Conservation (phyloP, 2,113 vertebrate species). For the Mixornis gularis region DNA sequence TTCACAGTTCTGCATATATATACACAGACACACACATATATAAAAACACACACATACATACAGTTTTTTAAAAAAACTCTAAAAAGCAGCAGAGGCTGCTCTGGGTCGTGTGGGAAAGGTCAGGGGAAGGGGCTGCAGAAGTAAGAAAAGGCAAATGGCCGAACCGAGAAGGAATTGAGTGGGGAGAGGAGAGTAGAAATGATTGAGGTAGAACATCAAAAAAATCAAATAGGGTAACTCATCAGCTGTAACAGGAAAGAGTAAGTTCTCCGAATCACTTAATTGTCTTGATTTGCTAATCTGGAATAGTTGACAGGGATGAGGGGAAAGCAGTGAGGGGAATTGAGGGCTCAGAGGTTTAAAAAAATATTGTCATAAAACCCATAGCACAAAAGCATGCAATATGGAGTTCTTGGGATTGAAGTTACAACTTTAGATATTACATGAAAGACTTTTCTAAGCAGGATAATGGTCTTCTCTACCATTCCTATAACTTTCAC, state of each 20-base stretch:
- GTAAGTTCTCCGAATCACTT: not conserved
- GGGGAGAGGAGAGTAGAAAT: fast-evolving
- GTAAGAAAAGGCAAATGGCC: not conserved
- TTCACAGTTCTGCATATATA: not conserved
- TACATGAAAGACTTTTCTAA: not conserved
- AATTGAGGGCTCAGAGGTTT: not conserved
- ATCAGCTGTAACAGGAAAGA: not conserved
- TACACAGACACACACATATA: fast-evolving
- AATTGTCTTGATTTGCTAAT: not conserved
- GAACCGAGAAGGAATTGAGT: not conserved
- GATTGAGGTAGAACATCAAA: not conserved
- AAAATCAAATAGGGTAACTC: not conserved
- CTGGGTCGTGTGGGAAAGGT: not conserved
- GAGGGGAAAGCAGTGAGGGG: fast-evolving
- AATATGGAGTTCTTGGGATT: not conserved
- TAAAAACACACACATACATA: not conserved
- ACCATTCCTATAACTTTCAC: not conserved
- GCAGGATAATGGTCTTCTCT: not conserved
- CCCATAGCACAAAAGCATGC: not conserved
- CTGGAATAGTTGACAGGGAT: not conserved
- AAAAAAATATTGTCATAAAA: not conserved
- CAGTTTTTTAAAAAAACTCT: no score
- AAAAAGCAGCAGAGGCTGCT: not conserved
- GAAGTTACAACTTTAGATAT: not conserved
- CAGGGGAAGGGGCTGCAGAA: not conserved